A percentile compares a stretch with the other conserved stretches of the same genome.
Conservation (phyloP, 2,888 invertebrate genomes). For the Pteria penguin region DNA sequence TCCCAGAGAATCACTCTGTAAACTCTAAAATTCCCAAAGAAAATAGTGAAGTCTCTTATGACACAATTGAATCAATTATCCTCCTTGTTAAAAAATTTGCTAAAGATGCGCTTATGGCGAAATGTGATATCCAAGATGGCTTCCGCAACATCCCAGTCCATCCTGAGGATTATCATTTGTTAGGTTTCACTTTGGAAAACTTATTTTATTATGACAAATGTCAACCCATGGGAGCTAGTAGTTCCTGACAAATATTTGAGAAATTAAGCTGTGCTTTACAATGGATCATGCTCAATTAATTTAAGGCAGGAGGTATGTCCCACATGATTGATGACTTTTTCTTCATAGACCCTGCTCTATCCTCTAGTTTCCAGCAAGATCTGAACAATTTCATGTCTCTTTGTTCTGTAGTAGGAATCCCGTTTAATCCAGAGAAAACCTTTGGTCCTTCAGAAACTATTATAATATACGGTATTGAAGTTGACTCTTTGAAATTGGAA, state of each 20-base stretch:
- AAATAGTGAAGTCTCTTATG: background rate
- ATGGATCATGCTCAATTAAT: conserved; percentile 2
- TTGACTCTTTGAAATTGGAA: background rate
- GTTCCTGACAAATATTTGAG: conserved; percentile 11
- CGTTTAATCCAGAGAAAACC: background rate
- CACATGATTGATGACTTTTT: background rate
- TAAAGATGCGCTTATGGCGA: conserved; percentile 1
- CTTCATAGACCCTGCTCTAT: background rate
- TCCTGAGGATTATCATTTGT: conserved; percentile 7
- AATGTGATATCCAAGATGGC: conserved; percentile 5
- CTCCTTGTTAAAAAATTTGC: background rate
- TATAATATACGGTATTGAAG: background rate
- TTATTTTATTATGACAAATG: conserved; percentile 6
- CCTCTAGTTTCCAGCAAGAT: background rate
- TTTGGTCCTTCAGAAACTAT: background rate
- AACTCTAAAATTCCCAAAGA: conserved; percentile 9
- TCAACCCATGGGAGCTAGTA: conserved; percentile 4
- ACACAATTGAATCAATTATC: conserved; percentile 3
- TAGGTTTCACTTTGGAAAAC: conserved; percentile 13
- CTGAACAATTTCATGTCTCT: background rate
- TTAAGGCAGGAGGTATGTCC: background rate
- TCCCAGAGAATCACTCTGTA: conserved; percentile 7
- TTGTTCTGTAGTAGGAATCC: background rate
- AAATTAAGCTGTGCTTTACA: conserved; percentile 10
- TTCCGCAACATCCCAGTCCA: conserved; percentile 10